Conservation (phyloP, 1,140 invertebrate genomes). For the Zaprionus gabonicus region DNA sequence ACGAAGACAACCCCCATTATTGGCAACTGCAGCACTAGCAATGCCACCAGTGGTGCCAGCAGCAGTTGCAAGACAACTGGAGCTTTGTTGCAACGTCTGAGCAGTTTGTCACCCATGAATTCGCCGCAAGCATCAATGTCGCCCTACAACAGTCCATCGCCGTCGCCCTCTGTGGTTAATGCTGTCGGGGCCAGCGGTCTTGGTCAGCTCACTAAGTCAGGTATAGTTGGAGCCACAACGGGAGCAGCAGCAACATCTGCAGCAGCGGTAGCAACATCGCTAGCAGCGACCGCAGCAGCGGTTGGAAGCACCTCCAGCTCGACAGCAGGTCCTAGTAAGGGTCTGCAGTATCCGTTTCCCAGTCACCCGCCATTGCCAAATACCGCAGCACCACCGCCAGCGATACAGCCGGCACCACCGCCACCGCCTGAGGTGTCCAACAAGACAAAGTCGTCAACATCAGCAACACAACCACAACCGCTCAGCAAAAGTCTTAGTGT, state of each 20-base stretch:
- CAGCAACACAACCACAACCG: slow-evolving; percentile 28
- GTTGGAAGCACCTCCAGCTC: slow-evolving; percentile 11
- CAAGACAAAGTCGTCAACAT: slow-evolving; percentile 19
- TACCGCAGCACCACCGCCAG: slow-evolving; percentile 78
- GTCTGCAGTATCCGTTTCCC: slow-evolving; percentile 92
- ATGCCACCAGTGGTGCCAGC: slow-evolving; percentile 22
- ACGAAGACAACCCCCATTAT: slow-evolving; percentile 74
- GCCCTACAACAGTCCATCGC: slow-evolving; percentile 81
- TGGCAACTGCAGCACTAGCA: slow-evolving; percentile 55
- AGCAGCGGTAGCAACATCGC: slow-evolving; percentile 30
- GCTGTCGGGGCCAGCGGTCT: slow-evolving; percentile 13
- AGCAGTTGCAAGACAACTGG: slow-evolving; percentile 54
- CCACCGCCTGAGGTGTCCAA: slow-evolving; percentile 58
- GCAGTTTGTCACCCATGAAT: slow-evolving; percentile 82
- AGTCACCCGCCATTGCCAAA: slow-evolving; percentile 88
- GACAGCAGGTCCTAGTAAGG: slow-evolving; percentile 85
- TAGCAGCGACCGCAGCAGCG: slow-evolving; percentile 22
- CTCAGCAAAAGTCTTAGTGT: slow-evolving; percentile 61
- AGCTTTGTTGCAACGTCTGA: slow-evolving; percentile 67
- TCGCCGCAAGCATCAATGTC: slow-evolving; percentile 83
- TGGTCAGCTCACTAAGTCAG: slow-evolving; percentile 29
- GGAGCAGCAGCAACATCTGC: slow-evolving; percentile 32
- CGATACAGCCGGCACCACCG: slow-evolving; percentile 70
- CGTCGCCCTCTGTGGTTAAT: slow-evolving; percentile 68
- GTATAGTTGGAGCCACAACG: slow-evolving; percentile 11